Evolutionary conservation across 2,797 vertebrate genomes (phyloP).

Genomic region (Gallirallus australis): DNA sequence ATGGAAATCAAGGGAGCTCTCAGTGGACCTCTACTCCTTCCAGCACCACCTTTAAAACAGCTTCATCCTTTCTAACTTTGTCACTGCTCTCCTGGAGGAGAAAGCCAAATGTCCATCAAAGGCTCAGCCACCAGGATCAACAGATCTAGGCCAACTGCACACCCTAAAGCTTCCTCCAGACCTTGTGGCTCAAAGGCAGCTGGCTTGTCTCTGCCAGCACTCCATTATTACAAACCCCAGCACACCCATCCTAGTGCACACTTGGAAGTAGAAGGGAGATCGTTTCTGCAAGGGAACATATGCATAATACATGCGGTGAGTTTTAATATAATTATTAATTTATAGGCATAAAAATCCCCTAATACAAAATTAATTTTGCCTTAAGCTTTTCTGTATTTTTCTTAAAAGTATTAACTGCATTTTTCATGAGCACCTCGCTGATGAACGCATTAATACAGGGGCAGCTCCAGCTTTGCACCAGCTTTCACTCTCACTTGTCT

Average conservation of each 20-base stretch:
- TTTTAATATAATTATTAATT: constrained; percentile 58
- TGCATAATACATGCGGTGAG: constrained; percentile 19
- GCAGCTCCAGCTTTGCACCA: background rate
- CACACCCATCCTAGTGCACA: background rate
- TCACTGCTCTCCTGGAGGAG: background rate
- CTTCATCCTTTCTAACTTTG: background rate
- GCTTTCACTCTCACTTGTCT: background rate
- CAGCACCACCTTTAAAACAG: background rate
- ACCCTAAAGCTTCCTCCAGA: background rate
- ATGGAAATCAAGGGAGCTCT: background rate
- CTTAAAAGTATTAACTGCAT: background rate
- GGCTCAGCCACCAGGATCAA: background rate
- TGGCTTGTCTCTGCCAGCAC: background rate
- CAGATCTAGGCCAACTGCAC: background rate
- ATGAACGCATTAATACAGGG: background rate
- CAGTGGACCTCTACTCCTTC: background rate
- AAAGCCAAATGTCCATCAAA: background rate
- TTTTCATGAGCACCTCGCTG: constrained; percentile 18
- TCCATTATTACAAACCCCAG: fast-evolving
- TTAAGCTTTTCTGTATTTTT: constrained; percentile 47
- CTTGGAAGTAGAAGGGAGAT: background rate
- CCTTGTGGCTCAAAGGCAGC: background rate
- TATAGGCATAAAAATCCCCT: constrained; percentile 26
- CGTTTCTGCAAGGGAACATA: background rate
- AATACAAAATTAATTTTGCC: constrained; percentile 55